Evolutionary conservation across 1,140 invertebrate genomes (phyloP).

Genomic region (Aphis craccivora): DNA sequence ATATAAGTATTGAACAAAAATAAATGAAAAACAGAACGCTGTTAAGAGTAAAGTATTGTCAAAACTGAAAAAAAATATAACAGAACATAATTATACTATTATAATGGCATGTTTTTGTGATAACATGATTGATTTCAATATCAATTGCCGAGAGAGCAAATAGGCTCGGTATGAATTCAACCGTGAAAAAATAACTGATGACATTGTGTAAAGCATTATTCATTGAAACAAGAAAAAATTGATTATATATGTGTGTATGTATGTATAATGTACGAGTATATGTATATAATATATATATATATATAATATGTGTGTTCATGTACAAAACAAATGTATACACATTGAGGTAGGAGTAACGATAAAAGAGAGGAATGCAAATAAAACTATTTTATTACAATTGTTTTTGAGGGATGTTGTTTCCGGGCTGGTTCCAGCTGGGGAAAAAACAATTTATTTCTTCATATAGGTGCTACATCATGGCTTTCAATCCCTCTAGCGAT

Average conservation of each 20-base stretch:
- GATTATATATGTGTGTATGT: constrained; percentile 31
- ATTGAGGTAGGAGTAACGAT: neutral
- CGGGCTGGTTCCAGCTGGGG: constrained; percentile 29
- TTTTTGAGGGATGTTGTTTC: constrained; percentile 49
- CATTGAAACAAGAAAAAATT: constrained; percentile 41
- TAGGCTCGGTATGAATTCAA: neutral
- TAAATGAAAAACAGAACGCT: neutral
- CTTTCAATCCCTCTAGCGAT: constrained; percentile 50
- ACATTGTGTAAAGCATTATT: constrained; percentile 44
- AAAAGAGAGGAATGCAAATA: constrained; percentile 53
- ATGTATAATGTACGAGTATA: too few relatives aligned
- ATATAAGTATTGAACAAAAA: neutral
- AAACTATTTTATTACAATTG: constrained; percentile 56
- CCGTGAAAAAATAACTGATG: constrained; percentile 54
- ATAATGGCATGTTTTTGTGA: neutral
- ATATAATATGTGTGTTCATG: neutral
- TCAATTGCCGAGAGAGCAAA: constrained; percentile 36
- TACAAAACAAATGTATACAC: constrained; percentile 21
- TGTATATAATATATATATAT: neutral
- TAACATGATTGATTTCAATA: constrained; percentile 33
- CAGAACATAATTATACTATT: neutral
- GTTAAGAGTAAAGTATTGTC: neutral
- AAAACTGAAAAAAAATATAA: neutral
- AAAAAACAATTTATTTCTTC: constrained; percentile 52
- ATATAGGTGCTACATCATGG: constrained; percentile 49